Conservation (phyloP, 2,888 invertebrate genomes). For the Thysanoteuthis rhombus region DNA sequence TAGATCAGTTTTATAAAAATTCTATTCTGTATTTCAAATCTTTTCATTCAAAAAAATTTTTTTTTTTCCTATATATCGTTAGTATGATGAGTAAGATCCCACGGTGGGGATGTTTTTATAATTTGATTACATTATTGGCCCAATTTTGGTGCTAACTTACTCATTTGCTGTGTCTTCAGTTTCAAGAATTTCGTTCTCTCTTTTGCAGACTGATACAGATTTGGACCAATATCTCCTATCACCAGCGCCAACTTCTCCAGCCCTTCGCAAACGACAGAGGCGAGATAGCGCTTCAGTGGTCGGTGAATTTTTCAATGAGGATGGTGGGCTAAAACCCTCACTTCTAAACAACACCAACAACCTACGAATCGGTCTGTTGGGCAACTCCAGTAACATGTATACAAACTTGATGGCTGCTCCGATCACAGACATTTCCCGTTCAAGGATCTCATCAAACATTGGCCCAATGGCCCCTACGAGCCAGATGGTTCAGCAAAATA, state of each 20-base stretch:
- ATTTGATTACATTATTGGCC: no score
- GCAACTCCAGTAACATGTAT: not conserved
- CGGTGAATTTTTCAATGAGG: conserved; percentile 75
- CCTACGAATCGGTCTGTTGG: not conserved
- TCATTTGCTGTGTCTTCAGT: not conserved
- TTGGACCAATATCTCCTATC: conserved; percentile 78
- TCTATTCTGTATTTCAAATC: no score
- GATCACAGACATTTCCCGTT: not conserved
- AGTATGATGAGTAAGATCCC: no score
- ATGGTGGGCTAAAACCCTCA: conserved; percentile 34
- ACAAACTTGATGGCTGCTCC: not conserved
- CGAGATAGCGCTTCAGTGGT: conserved; percentile 74
- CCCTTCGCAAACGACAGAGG: conserved; percentile 69
- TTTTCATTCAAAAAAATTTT: no score
- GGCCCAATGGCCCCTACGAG: conserved; percentile 41
- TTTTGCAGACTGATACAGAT: conserved; percentile 69
- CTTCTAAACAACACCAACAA: conserved; percentile 30
- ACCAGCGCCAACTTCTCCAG: conserved; percentile 33
- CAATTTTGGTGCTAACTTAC: no score
- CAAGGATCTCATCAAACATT: not conserved
- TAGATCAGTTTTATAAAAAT: no score
- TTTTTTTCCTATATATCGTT: no score
- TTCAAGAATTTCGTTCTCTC: not conserved
- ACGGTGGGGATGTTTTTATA: not conserved
- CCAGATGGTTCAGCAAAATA: conserved; percentile 36